phyloP scores from a whole-genome alignment of 2,888 invertebrate species.

The Leucophora obtusa region DNA sequence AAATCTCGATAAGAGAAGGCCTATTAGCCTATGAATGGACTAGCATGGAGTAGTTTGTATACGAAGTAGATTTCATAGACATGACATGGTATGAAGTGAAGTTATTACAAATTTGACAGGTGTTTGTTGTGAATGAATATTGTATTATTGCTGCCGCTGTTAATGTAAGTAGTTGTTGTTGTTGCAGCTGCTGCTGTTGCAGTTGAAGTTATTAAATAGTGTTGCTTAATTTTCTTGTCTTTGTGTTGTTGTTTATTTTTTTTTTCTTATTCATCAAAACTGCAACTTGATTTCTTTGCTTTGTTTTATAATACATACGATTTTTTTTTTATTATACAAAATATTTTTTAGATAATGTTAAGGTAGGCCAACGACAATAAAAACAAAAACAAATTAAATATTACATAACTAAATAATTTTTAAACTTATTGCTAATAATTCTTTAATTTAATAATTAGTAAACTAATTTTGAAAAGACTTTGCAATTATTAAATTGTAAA shows the following conservation, averaged over 20 bases:
- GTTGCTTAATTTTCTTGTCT: slow-evolving; percentile 35
- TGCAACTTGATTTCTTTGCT: slow-evolving; percentile 3
- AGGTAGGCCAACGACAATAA: slow-evolving; percentile 31
- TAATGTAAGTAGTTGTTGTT: not conserved
- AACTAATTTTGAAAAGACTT: not conserved
- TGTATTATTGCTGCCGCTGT: not conserved
- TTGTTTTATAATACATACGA: not conserved
- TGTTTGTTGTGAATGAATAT: slow-evolving; percentile 29
- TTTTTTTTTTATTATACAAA: slow-evolving; percentile 3
- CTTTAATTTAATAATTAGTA: not conserved
- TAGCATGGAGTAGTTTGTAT: not conserved
- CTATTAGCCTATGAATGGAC: slow-evolving; percentile 1
- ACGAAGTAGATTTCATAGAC: not conserved
- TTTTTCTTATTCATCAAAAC: slow-evolving; percentile 14
- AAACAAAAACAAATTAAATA: slow-evolving; percentile 28
- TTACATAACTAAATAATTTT: slow-evolving; percentile 22
- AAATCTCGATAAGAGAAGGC: slow-evolving; percentile 37
- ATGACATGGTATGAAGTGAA: slow-evolving; percentile 1
- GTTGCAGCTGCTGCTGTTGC: not conserved
- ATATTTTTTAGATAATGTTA: slow-evolving; percentile 6
- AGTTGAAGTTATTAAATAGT: slow-evolving; percentile 10
- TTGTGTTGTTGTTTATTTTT: slow-evolving; percentile 13
- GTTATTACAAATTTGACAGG: slow-evolving; percentile 41
- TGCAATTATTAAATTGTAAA: not conserved
- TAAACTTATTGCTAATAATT: not conserved